Evolutionary conservation across 1,140 invertebrate genomes (phyloP).

Genomic region (Callitettix versicolor): DNA sequence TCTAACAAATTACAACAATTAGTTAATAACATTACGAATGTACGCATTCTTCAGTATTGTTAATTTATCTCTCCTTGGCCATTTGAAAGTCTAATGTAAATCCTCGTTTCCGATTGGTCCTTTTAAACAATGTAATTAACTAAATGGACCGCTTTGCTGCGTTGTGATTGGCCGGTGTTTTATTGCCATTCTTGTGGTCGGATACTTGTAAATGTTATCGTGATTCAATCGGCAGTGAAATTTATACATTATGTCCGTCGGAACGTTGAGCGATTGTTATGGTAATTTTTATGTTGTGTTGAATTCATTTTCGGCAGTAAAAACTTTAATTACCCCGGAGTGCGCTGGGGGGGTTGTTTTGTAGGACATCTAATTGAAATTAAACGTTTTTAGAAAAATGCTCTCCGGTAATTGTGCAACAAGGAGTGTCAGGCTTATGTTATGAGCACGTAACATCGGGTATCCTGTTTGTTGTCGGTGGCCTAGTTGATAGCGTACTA

Average conservation of each 20-base stretch:
- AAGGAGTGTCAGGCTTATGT: too few relatives aligned
- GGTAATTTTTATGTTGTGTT: too few relatives aligned
- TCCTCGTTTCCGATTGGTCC: neutral
- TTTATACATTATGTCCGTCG: neutral
- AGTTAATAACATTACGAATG: constrained; percentile 10
- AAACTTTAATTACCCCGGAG: neutral
- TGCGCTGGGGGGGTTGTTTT: neutral
- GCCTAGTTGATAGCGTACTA: too few relatives aligned
- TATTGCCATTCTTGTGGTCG: neutral
- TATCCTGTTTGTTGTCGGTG: too few relatives aligned
- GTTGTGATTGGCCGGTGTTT: neutral
- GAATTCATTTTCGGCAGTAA: too few relatives aligned
- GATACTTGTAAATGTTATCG: neutral
- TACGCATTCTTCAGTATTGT: too few relatives aligned
- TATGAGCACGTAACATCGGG: too few relatives aligned
- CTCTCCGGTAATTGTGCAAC: too few relatives aligned
- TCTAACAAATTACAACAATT: too few relatives aligned
- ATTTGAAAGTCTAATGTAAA: constrained; percentile 6
- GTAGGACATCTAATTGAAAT: neutral
- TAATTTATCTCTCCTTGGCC: constrained; percentile 5
- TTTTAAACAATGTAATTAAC: neutral
- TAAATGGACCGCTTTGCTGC: neutral
- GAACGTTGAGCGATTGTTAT: constrained; percentile 6
- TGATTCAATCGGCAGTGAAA: neutral
- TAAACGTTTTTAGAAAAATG: too few relatives aligned